Evolutionary conservation across 2,888 invertebrate genomes (phyloP), one percentile per base, ranked within the genome.

Genomic region (Cancer borealis): DNA sequence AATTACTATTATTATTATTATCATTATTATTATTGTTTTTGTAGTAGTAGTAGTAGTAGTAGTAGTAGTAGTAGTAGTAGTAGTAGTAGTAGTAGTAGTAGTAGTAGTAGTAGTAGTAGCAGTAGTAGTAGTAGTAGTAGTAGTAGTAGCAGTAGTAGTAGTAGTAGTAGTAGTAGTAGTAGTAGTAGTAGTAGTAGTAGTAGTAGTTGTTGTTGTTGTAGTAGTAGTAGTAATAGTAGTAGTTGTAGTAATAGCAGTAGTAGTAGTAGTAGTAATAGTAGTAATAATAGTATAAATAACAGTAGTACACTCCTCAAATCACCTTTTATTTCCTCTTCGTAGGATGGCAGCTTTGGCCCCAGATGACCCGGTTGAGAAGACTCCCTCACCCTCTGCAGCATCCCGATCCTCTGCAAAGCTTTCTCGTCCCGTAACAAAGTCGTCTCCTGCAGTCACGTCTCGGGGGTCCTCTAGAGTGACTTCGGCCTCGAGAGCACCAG

Each of bases 261-360:
- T 66, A 66, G 66, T 66, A 66, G 66, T 21, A 66, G 66, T 17
- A 66, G 66, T 66, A 66, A 14, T 66, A 21, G 10, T 66, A 66
- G 10, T 12, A 17, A 66, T 21, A 21, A 21, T 66, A 66, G 10
- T 66, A 21, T 12, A n/a, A 46, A 47, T 2, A 8, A 90, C 54
- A 54, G 12, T 26, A 5, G 3, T 12, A n/a, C 66, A 66, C 54
- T 17, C 17, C 14, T 17, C 54, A 26, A 90, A 30, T 49, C 46
- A n/a, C 26, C n/a, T 30, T 47, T 30, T 73, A 10, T 39, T 39
- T 39, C 39, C 39, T 39, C 2, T 39, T 39, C 49, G 1, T 45
- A 93, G 93, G 87, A 46, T 93, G 91, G 93, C 91, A 4, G 93
- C 93, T 14, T 30, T 91, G 30, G 87, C 93, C 5, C 91, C 93